A percentile compares a stretch with the other conserved stretches of the same genome.
Conservation (phyloP, 2,113 vertebrate species). For the Calyptomena viridis region DNA sequence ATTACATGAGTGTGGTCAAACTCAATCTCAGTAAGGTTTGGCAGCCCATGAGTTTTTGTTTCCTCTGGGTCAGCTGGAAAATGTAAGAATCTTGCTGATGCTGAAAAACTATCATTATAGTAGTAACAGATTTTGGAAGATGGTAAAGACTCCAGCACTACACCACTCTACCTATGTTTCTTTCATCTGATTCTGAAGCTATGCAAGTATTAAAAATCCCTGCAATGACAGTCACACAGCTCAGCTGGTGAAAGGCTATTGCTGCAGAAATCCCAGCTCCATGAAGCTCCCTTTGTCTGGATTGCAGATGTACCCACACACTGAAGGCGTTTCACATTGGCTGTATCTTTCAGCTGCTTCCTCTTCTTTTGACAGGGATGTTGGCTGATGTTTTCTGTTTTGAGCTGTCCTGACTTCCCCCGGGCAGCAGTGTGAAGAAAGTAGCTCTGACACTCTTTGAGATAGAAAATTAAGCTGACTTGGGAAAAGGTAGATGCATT, state of each 20-base stretch:
- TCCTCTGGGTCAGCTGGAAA: not conserved
- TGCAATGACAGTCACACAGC: not conserved
- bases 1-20: not conserved
- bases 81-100: not conserved
- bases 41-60: not conserved
- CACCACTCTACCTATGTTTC: not conserved
- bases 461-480: not conserved
- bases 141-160: not conserved
- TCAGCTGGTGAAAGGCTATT: not conserved
- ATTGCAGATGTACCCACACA: not conserved
- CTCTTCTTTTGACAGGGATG: not conserved
- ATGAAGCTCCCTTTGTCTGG: not conserved
- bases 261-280: not conserved
- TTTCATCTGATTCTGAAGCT: not conserved
- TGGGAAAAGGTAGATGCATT: not conserved
- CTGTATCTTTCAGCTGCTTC: not conserved
- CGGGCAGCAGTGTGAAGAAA: not conserved
- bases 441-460: not conserved
- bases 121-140: not conserved
- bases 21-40: not conserved
- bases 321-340: not conserved
- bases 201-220: rapidly evolving
- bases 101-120: not conserved
- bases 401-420: not conserved
- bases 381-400: not conserved